Evolutionary conservation across 2,888 invertebrate genomes (phyloP).

Genomic region (Lingula anatina): DNA sequence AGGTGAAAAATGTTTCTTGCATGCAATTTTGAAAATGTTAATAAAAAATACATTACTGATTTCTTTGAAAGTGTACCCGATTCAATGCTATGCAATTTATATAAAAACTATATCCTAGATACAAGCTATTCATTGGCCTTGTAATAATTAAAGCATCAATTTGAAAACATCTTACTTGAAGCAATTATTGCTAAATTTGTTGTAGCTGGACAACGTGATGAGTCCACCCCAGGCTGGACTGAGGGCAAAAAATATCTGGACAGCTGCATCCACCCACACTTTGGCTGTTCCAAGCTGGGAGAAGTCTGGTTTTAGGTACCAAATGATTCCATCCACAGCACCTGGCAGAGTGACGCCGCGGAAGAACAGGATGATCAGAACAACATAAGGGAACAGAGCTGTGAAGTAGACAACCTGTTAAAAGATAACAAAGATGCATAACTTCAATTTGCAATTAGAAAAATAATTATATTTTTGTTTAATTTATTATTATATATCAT

Average conservation of each 20-base stretch:
- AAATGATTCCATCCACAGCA: slow-evolving; percentile 41
- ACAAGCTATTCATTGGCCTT: too few relatives aligned
- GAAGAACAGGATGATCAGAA: slow-evolving; percentile 44
- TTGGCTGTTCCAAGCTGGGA: slow-evolving; percentile 35
- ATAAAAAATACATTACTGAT: too few relatives aligned
- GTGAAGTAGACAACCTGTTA: slow-evolving; percentile 49
- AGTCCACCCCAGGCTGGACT: slow-evolving; percentile 50
- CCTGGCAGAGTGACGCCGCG: slow-evolving; percentile 45
- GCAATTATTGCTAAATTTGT: slow-evolving; percentile 48
- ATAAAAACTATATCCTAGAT: too few relatives aligned
- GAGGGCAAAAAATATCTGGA: slow-evolving; percentile 49
- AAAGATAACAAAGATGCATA: slow-evolving; percentile 2
- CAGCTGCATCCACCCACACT: slow-evolving; percentile 49
- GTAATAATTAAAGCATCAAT: too few relatives aligned
- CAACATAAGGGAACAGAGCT: slow-evolving; percentile 44
- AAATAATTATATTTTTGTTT: background rate
- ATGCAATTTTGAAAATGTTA: too few relatives aligned
- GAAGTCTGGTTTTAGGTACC: slow-evolving; percentile 45
- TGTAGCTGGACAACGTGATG: slow-evolving; percentile 48
- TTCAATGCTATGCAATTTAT: too few relatives aligned
- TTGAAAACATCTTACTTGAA: slow-evolving; percentile 39
- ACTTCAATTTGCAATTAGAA: background rate
- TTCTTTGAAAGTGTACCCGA: too few relatives aligned
- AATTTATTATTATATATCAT: too few relatives aligned
- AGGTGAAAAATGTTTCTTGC: too few relatives aligned